A percentile compares a stretch with the other conserved stretches of the same genome.
Evolutionary conservation across 2,113 vertebrate genomes (phyloP).

Genomic region (Lampris megalopsis): DNA sequence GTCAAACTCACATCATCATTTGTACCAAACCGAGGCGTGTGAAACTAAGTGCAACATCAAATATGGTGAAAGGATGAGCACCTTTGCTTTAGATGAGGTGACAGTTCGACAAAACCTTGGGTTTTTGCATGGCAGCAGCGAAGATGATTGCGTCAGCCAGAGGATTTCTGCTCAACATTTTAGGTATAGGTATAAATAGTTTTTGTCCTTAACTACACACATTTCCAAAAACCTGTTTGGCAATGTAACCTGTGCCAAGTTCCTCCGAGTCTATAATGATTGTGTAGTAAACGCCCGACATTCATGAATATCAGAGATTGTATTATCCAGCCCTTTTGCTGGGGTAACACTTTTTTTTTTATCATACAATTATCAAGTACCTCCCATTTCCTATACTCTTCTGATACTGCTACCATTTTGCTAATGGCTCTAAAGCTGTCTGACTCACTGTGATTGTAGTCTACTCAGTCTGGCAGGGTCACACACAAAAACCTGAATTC

Average conservation of each 20-base stretch:
- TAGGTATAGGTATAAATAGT: constrained; percentile 43
- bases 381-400: not conserved
- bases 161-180: constrained; percentile 73
- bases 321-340: no score
- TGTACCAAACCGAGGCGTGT: not conserved
- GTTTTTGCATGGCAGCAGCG: constrained; percentile 63
- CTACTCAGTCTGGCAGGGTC: constrained; percentile 17
- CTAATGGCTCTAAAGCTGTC: constrained; percentile 39
- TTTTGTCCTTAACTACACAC: constrained; percentile 60
- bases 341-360: not conserved
- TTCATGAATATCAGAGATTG: no score
- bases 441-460: constrained; percentile 37
- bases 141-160: constrained; percentile 73
- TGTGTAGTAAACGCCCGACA: not conserved
- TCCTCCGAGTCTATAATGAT: not conserved
- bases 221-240: constrained; percentile 55
- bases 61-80: not conserved
- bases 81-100: constrained; percentile 52
- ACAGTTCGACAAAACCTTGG: constrained; percentile 66
- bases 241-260: constrained; percentile 2
- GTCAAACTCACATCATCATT: not conserved
- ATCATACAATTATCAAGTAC: not conserved
- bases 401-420: constrained; percentile 2
- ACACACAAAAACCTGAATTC: constrained; percentile 54
- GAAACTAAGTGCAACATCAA: constrained; percentile 13